phyloP scores from a whole-genome alignment of 2,888 invertebrate species.

The Dolomedes plantarius region DNA sequence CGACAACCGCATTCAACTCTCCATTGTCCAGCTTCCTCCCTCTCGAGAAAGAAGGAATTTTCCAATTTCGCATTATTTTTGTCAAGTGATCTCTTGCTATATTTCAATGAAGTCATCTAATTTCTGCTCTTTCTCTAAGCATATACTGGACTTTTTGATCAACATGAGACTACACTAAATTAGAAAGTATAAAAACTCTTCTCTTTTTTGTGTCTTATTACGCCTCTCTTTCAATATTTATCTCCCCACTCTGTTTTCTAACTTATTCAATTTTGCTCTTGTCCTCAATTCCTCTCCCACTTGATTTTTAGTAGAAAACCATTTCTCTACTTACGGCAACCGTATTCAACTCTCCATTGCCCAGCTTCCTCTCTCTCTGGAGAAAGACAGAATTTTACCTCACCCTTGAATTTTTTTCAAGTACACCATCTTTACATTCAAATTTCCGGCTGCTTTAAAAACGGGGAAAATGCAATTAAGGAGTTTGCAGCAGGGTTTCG shows the following conservation, averaged over 20 bases:
- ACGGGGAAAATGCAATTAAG: slow-evolving; percentile 1
- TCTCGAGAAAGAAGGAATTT: neutral
- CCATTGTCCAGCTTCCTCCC: neutral
- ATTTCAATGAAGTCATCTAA: too few species aligned
- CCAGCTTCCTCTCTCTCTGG: neutral
- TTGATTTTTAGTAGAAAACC: neutral
- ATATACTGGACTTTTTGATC: too few species aligned
- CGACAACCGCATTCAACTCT: neutral
- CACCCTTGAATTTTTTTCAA: neutral
- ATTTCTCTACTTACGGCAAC: neutral
- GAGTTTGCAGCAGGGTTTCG: neutral
- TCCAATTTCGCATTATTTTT: too few species aligned
- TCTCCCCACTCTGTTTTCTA: neutral
- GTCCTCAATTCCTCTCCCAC: neutral
- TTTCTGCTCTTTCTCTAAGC: too few species aligned
- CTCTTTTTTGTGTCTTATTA: neutral
- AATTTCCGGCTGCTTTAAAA: neutral
- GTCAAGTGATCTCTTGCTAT: too few species aligned
- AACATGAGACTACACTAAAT: neutral
- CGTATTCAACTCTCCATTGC: neutral
- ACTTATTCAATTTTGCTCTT: neutral
- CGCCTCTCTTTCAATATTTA: neutral
- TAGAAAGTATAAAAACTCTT: neutral
- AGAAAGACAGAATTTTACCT: neutral
- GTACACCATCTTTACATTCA: neutral